phyloP scores from a whole-genome alignment of 2,113 vertebrate species.

The Semicossyphus pulcher region DNA sequence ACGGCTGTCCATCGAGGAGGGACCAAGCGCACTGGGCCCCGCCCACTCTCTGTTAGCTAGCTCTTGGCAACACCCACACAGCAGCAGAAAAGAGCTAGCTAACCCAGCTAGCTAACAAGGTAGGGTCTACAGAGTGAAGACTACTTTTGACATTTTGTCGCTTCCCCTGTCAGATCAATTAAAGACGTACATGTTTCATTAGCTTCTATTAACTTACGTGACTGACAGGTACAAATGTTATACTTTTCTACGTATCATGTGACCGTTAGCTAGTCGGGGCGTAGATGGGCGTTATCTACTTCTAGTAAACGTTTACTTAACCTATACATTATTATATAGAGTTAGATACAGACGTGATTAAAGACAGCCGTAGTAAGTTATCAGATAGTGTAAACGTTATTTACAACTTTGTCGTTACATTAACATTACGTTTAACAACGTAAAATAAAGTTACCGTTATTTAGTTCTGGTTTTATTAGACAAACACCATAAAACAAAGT shows the following conservation, averaged over 20 bases:
- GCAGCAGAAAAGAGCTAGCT: background rate
- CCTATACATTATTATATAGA: background rate
- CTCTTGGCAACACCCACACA: background rate
- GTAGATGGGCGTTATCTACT: background rate
- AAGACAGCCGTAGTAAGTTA: too few relatives aligned
- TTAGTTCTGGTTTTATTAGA: too few relatives aligned
- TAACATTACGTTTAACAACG: too few relatives aligned
- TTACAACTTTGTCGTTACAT: too few relatives aligned
- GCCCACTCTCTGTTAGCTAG: slow-evolving; percentile 35
- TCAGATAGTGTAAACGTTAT: too few relatives aligned
- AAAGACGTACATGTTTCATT: background rate
- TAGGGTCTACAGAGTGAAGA: accelerated
- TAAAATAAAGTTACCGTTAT: too few relatives aligned
- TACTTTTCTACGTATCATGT: background rate
- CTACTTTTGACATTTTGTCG: background rate
- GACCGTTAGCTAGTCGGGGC: background rate
- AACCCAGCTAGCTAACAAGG: background rate
- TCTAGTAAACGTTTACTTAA: background rate
- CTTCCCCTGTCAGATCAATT: background rate
- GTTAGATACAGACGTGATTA: too few relatives aligned
- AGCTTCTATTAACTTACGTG: background rate
- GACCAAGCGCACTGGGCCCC: slow-evolving; percentile 10
- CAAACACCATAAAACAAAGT: too few relatives aligned
- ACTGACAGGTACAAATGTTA: background rate
- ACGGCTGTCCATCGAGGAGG: too few relatives aligned